phyloP scores from a whole-genome alignment of 2,113 vertebrate genomes.

The Pica pica region DNA sequence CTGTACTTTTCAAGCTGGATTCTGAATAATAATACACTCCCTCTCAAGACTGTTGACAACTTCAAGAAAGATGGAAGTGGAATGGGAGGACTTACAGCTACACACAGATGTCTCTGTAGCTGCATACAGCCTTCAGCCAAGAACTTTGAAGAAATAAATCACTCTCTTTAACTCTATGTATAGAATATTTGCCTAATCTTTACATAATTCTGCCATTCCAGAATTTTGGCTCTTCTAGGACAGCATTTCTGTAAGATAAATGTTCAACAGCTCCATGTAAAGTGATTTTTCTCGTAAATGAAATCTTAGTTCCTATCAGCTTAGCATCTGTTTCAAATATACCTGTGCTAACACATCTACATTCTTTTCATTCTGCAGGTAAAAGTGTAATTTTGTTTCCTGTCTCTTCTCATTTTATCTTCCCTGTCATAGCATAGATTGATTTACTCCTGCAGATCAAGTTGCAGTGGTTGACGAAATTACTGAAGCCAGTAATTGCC shows the following conservation, averaged over 20 bases:
- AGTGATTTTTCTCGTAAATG: not conserved
- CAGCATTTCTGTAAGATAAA: not conserved
- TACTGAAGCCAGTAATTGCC: not conserved
- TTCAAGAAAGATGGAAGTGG: not conserved
- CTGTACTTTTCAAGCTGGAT: not conserved
- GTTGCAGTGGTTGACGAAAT: not conserved
- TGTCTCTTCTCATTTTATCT: not conserved
- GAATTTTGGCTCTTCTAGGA: not conserved
- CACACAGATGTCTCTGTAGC: not conserved
- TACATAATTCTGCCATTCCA: not conserved
- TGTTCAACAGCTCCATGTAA: not conserved
- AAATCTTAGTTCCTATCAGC: not conserved
- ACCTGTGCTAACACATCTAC: not conserved
- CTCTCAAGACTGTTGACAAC: not conserved
- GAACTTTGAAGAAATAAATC: not conserved
- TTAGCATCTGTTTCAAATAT: not conserved
- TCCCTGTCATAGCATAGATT: not conserved
- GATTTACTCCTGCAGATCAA: constrained; percentile 7
- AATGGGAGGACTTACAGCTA: not conserved
- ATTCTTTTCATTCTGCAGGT: not conserved
- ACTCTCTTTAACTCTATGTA: not conserved
- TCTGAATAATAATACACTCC: not conserved
- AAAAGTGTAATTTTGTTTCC: not conserved
- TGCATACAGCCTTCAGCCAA: not conserved
- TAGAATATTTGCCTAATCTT: not conserved